Percentiles rank a stretch among this genome's conserved stretches.
Conservation (phyloP, 1,140 invertebrate genomes). For the Drosophila serrata region DNA sequence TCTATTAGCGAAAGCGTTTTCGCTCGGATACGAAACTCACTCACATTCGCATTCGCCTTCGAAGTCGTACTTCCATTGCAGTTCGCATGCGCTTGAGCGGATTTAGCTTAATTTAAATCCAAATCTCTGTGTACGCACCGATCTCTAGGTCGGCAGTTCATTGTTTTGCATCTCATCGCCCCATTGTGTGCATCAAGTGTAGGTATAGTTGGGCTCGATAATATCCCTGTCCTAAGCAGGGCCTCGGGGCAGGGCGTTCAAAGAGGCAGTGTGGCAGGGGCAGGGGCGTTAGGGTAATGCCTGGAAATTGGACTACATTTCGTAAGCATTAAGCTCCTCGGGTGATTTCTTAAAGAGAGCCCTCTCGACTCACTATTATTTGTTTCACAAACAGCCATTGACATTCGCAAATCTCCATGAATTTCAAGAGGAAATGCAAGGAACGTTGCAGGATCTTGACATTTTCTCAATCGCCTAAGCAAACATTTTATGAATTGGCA, state of each 20-base stretch:
- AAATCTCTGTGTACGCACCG: slow-evolving; percentile 67
- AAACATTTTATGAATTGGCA: slow-evolving; percentile 38
- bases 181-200: slow-evolving; percentile 40
- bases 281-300: slow-evolving; percentile 49
- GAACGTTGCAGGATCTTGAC: slow-evolving; percentile 44
- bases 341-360: slow-evolving; percentile 34
- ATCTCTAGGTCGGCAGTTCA: slow-evolving; percentile 33
- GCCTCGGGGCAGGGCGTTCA: slow-evolving; percentile 21
- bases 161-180: slow-evolving; percentile 49
- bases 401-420: slow-evolving; percentile 40
- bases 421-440: slow-evolving; percentile 17
- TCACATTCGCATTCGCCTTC: slow-evolving; percentile 11
- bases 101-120: slow-evolving; percentile 84
- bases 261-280: slow-evolving; percentile 30
- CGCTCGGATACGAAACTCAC: slow-evolving; percentile 46
- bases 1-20: slow-evolving; percentile 67
- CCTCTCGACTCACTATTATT: background rate
- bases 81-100: slow-evolving; percentile 66
- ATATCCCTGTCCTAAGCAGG: slow-evolving; percentile 45
- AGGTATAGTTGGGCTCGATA: slow-evolving; percentile 22
- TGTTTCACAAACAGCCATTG: slow-evolving; percentile 36
- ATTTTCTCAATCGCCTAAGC: slow-evolving; percentile 46
- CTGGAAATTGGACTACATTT: slow-evolving; percentile 59
- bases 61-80: slow-evolving; percentile 22
- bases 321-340: slow-evolving; percentile 48